phyloP scores from a whole-genome alignment of 2,888 invertebrate genomes.

The Nebria brevicollis region DNA sequence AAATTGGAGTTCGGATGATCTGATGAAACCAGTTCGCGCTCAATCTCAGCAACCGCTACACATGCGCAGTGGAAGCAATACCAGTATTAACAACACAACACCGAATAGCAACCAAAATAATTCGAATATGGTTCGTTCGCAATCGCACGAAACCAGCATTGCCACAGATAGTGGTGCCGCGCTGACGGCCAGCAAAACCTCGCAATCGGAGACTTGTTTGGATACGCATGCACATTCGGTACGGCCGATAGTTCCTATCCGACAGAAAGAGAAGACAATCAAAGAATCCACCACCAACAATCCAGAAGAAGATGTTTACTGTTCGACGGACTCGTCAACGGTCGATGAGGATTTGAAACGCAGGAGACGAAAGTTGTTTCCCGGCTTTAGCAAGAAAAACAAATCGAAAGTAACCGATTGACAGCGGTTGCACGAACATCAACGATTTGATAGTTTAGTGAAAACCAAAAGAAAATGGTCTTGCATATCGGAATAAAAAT shows the following conservation, averaged over 20 bases:
- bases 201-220: constrained; percentile 65
- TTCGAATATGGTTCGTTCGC: constrained; percentile 62
- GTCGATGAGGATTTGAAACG: constrained; percentile 72
- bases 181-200: constrained; percentile 62
- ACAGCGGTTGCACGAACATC: constrained; percentile 9
- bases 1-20: constrained; percentile 46
- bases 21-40: constrained; percentile 32
- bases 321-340: constrained; percentile 76
- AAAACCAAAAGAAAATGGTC: constrained; percentile 23
- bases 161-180: constrained; percentile 49
- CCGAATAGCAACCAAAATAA: constrained; percentile 17
- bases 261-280: constrained; percentile 53
- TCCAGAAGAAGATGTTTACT: constrained; percentile 71
- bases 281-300: constrained; percentile 62
- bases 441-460: constrained; percentile 12
- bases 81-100: constrained; percentile 54
- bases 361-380: constrained; percentile 72
- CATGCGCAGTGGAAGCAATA: constrained; percentile 58
- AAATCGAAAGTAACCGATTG: constrained; percentile 57
- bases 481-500: constrained; percentile 41
- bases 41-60: constrained; percentile 50
- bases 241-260: constrained; percentile 45
- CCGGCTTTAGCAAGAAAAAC: constrained; percentile 69
- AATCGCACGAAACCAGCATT: constrained; percentile 66
- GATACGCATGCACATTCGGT: constrained; percentile 53